Evolutionary conservation across 2,888 invertebrate species (phyloP), one percentile per base, ranked within the genome.

Genomic region (Scaptomyza tumidula): DNA sequence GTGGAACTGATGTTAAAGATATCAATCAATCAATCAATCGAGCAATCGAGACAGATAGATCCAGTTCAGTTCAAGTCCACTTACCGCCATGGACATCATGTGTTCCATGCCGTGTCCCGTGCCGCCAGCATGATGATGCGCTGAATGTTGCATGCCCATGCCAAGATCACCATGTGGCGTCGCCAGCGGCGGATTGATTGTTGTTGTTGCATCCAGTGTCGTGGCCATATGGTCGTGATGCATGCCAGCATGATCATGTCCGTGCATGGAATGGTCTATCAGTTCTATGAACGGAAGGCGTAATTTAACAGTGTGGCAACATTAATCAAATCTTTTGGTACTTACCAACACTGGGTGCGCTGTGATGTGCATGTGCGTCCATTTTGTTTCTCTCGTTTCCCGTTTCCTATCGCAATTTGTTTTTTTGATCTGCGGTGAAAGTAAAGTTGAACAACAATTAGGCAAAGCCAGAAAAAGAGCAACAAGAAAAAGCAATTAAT

Each of bases 1-100:
- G 90, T 97, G 96, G 92, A 98, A 98, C 94, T 95, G 92, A 10
- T 29, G 29, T 29, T 29, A 29, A 29, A 6, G 27, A 27, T 27
- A 27, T 6, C 2, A 2, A 27, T 27, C n/a, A n/a, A 3, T 6
- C 0, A 6, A 27, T 4, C 6, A 1, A 27, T 0, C 3, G 3
- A 6, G 27, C 3, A 6, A 27, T 4, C 6, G 27, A 6, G 6
- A 27, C 6, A 4, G 1, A n/a, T n/a, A n/a, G n/a, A n/a, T n/a
- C n/a, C n/a, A n/a, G n/a, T n/a, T n/a, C n/a, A n/a, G n/a, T n/a
- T n/a, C n/a, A n/a, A n/a, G n/a, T 9, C 7, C 7, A 80, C 88
- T 80, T 77, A 92, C 92, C 82, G 92, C 88, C 92, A 92, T 92
- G 13, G 91, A 91, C 92, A 92, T 92, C 90, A 91, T 91, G 78